Conservation (phyloP, 2,113 vertebrate genomes). For the Siniperca chuatsi region DNA sequence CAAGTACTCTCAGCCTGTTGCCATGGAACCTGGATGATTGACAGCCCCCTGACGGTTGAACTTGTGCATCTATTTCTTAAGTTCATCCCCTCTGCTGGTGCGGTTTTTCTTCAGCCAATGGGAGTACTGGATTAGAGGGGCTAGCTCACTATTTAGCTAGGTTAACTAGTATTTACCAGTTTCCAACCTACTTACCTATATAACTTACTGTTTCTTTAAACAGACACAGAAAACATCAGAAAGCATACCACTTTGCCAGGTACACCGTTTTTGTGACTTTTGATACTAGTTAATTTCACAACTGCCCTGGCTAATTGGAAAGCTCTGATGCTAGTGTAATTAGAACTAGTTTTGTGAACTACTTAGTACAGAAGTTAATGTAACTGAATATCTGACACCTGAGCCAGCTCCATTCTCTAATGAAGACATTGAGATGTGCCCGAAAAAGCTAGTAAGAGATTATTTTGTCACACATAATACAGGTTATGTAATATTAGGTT, state of each 20-base stretch:
- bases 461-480: no score
- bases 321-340: not conserved
- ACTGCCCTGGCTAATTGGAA: not conserved
- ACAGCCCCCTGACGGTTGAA: slow-evolving; percentile 16
- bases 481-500: not conserved
- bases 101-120: not conserved
- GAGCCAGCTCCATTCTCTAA: not conserved
- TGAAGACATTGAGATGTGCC: not conserved
- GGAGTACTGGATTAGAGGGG: not conserved
- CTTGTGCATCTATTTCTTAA: not conserved
- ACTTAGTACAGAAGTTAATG: not conserved
- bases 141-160: not conserved
- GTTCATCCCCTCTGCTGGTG: not conserved
- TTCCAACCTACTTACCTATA: not conserved
- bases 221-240: not conserved
- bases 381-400: not conserved
- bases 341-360: not conserved
- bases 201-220: not conserved
- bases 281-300: not conserved
- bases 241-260: not conserved
- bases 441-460: not conserved
- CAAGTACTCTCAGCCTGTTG: not conserved
- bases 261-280: not conserved
- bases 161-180: not conserved
- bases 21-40: slow-evolving; percentile 30